A percentile compares a stretch with the other conserved stretches of the same genome.
Evolutionary conservation across 2,888 invertebrate species (phyloP).

Genomic region (Leistus spinibarbis): DNA sequence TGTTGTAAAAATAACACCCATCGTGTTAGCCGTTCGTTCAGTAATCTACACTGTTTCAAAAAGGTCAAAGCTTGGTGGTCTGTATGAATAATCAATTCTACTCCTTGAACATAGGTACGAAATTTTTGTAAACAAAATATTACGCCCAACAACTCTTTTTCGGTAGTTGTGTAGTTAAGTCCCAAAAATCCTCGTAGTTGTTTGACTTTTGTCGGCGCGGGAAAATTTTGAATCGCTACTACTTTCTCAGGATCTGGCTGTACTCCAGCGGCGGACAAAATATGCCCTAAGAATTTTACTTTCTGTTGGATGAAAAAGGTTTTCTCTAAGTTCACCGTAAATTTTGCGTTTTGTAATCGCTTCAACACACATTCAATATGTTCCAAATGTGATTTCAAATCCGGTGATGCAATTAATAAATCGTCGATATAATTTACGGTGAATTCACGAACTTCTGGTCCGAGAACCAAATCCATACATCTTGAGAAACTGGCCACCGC

Average conservation of each 20-base stretch:
- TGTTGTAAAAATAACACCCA: constrained; percentile 38
- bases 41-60: constrained; percentile 22
- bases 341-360: constrained; percentile 41
- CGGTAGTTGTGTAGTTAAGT: constrained; percentile 11
- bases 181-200: constrained; percentile 44
- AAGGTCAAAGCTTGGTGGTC: constrained; percentile 40
- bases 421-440: constrained; percentile 48
- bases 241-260: constrained; percentile 42
- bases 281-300: constrained; percentile 28
- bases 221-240: constrained; percentile 44
- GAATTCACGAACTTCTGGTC: constrained; percentile 44
- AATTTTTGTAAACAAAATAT: constrained; percentile 7
- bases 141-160: constrained; percentile 11
- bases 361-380: constrained; percentile 43
- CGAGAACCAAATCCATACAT: constrained; percentile 44
- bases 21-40: constrained; percentile 33
- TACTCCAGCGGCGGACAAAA: constrained; percentile 33
- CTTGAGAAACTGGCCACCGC: constrained; percentile 45
- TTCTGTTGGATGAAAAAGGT: constrained; percentile 41
- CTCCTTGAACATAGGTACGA: constrained; percentile 13
- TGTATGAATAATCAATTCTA: constrained; percentile 11
- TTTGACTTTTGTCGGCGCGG: constrained; percentile 44
- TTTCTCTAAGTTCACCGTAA: constrained; percentile 46
- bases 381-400: constrained; percentile 42
- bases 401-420: constrained; percentile 45